phyloP scores from a whole-genome alignment of 2,888 invertebrate species.

The Plagodis pulveraria region DNA sequence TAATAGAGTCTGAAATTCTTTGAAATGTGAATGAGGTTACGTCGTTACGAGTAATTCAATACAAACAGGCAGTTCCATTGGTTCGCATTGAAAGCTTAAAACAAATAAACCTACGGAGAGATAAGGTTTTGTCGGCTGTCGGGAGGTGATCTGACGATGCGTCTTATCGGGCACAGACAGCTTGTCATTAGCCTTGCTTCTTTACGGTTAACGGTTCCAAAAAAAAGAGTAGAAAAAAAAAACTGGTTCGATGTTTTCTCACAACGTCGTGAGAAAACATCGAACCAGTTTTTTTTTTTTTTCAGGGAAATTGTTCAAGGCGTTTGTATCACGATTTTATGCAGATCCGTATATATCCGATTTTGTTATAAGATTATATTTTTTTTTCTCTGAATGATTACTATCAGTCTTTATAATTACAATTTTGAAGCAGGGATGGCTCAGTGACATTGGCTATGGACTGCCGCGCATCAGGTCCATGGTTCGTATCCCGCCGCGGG shows the following conservation, averaged over 20 bases:
- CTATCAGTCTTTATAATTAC: too few species aligned
- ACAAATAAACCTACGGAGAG: constrained; percentile 80
- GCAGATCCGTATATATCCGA: too few species aligned
- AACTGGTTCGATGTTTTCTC: too few species aligned
- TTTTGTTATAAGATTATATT: too few species aligned
- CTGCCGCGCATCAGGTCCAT: too few species aligned
- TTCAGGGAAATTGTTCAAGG: too few species aligned
- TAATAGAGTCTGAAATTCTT: constrained; percentile 29
- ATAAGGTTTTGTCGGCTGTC: constrained; percentile 74
- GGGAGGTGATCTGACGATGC: constrained; percentile 70
- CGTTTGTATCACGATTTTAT: too few species aligned
- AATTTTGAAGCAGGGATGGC: too few species aligned
- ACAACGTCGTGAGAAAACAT: constrained; percentile 7
- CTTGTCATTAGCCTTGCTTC: constrained; percentile 37
- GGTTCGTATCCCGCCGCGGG: too few species aligned
- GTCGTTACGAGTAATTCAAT: constrained; percentile 54
- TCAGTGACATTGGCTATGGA: too few species aligned
- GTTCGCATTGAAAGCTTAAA: constrained; percentile 81
- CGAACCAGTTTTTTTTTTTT: not conserved
- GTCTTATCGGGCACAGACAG: constrained; percentile 48
- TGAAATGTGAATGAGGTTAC: constrained; percentile 26
- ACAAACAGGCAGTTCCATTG: constrained; percentile 76
- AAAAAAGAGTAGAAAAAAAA: constrained; percentile 15
- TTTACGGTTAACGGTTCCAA: constrained; percentile 31
- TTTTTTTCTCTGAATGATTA: too few species aligned